phyloP scores from a whole-genome alignment of 1,140 invertebrate species.

The Scylla paramamosain region DNA sequence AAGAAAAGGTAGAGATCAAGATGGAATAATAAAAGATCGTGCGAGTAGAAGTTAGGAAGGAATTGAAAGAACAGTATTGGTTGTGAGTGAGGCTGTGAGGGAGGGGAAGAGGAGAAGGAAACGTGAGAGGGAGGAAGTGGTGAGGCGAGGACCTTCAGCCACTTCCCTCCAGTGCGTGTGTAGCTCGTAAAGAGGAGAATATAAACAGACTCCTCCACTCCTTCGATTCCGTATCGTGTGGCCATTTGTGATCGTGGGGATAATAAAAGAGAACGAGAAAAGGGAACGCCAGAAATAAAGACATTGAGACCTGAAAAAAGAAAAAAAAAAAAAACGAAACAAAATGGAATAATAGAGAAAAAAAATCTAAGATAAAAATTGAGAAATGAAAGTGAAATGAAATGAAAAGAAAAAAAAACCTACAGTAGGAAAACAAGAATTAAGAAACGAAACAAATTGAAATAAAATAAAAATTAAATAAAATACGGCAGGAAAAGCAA shows the following conservation, averaged over 20 bases:
- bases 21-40: not conserved
- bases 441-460: too few relatives aligned
- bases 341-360: not conserved
- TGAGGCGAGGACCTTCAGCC: not conserved
- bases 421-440: too few relatives aligned
- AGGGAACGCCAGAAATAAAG: not conserved
- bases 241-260: too few relatives aligned
- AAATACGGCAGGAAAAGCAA: too few relatives aligned
- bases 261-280: too few relatives aligned
- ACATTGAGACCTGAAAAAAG: not conserved
- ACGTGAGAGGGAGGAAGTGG: not conserved
- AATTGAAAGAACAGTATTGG: not conserved
- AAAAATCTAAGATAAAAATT: too few relatives aligned
- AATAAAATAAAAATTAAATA: too few relatives aligned
- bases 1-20: not conserved
- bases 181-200: not conserved
- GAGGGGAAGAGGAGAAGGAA: not conserved
- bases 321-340: not conserved
- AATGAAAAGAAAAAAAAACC: too few relatives aligned
- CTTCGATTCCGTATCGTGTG: too few relatives aligned
- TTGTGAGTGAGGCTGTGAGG: not conserved
- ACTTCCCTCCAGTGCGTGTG: not conserved
- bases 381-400: too few relatives aligned
- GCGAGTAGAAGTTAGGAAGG: not conserved
- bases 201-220: not conserved